A percentile compares a stretch with the other conserved stretches of the same genome.
These are phyloP conservation scores for Ptilodon capucinus DNA, from an alignment of 2,888 invertebrate genomes.

Conservation along the genomic window DNA sequence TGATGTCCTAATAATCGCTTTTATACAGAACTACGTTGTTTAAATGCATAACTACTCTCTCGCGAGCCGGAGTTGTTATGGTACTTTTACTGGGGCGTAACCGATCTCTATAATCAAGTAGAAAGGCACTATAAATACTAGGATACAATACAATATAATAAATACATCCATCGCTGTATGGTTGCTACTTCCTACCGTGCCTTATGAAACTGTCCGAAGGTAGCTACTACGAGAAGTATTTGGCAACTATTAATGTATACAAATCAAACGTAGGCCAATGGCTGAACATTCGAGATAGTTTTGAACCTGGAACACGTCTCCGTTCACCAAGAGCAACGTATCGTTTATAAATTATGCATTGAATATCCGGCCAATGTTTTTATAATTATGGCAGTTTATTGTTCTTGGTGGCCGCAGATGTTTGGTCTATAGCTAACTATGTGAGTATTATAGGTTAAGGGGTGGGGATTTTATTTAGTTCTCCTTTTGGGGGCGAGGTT, in stretches of 20 bases:
- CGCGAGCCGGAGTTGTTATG: constrained; percentile 21
- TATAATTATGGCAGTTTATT: constrained; percentile 22
- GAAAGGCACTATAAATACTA: constrained; percentile 54
- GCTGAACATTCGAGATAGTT: constrained; percentile 60
- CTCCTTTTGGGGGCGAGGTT: constrained; percentile 83
- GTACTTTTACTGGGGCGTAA: constrained; percentile 31
- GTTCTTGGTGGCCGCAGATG: constrained; percentile 58
- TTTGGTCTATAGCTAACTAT: constrained; percentile 50
- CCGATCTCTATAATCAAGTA: constrained; percentile 35
- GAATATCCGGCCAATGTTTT: constrained; percentile 34
- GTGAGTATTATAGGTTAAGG: constrained; percentile 74
- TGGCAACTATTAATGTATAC: constrained; percentile 78
- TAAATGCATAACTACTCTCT: constrained; percentile 68
- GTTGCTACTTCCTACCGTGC: constrained; percentile 62
- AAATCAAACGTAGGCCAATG: constrained; percentile 67
- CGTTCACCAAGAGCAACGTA: constrained; percentile 59
- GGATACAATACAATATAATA: constrained; percentile 64
- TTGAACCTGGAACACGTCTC: constrained; percentile 63
- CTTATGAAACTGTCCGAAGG: constrained; percentile 66
- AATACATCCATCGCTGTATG: constrained; percentile 70
- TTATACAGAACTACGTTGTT: constrained; percentile 55
- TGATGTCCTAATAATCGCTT: constrained; percentile 40
- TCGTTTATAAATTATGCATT: constrained; percentile 9
- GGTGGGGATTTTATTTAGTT: constrained; percentile 62
- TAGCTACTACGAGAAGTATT: constrained; percentile 71